Evolutionary conservation across 1,140 invertebrate species (phyloP).

Genomic region (Plutomurus gul): DNA sequence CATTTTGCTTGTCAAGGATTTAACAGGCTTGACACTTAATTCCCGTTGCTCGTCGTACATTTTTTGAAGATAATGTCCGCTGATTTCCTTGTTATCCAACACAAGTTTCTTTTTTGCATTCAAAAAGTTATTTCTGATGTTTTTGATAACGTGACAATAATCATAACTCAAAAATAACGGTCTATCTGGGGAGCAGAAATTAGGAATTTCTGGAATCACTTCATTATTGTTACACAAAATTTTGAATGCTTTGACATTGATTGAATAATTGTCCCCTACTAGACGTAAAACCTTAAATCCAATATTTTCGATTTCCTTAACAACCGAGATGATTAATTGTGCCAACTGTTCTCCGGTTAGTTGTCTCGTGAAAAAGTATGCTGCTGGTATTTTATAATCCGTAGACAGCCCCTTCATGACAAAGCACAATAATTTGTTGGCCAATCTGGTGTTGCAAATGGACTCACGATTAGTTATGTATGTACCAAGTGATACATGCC

Average conservation of each 20-base stretch:
- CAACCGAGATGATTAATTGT: neutral
- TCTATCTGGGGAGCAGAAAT: neutral
- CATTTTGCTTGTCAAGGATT: conserved; percentile 7
- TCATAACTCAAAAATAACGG: neutral
- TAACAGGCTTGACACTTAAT: neutral
- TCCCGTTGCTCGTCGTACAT: neutral
- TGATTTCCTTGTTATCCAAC: neutral
- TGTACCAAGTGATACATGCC: neutral
- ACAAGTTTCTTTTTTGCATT: neutral
- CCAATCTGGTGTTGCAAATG: too few species aligned
- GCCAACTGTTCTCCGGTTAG: conserved; percentile 6
- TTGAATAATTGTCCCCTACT: conserved; percentile 30
- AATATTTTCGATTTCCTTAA: neutral
- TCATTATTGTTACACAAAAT: neutral
- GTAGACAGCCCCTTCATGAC: conserved; percentile 55
- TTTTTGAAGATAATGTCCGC: neutral
- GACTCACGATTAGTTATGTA: neutral
- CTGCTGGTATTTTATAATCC: conserved; percentile 56
- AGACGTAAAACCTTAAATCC: conserved; percentile 25
- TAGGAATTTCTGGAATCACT: neutral
- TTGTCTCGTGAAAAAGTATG: conserved; percentile 37
- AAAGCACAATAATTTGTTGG: conserved; percentile 56
- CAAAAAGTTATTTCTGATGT: neutral
- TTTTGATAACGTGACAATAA: neutral
- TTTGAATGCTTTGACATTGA: conserved; percentile 32